Evolutionary conservation across 23 tunicate species (phyloP), one percentile per base, ranked within the genome.

Genomic region (Ascidia mentula): DNA sequence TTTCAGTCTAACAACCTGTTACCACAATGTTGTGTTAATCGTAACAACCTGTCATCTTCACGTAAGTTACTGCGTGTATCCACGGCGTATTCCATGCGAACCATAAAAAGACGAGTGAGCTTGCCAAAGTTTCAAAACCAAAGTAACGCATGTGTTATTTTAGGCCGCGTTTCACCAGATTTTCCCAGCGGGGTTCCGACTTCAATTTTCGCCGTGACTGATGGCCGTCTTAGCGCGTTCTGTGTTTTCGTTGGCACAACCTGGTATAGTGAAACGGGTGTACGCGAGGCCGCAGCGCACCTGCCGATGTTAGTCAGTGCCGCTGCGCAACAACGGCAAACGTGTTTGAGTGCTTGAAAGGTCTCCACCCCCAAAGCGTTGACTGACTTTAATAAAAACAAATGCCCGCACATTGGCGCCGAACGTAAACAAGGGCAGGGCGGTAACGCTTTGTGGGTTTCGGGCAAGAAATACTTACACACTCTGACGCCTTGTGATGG

Each of bases 161-260:
- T 70, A 70, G 38, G 74, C 74, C 38, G 32, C 74, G 31, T 30
- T 70, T 30, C 32, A 22, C 38, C 13, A 22, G 5, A 30, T 22
- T 70, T 70, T 32, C 74, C 37, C 74, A 70, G 18, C 74, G 74
- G 22, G 17, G 38, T 70, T 70, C 38, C 74, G 74, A 70, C 24
- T 70, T 32, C 74, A 32, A 70, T 33, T 70, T 32, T 32, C 74
- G 32, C 74, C 37, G 74, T 53, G 65, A 53, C 65, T 53, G 65
- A 53, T 53, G 28, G 13, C 65, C 65, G 65, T 53, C 65, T 53
- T 53, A 53, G 65, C 65, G 65, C 65, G 65, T 53, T 20, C 22
- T 53, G 65, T 53, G 65, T 53, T 53, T 53, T 53, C 65, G 65
- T 53, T 53, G 65, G 65, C 65, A 20, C 24, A 53, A 26, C 65